Evolutionary conservation across 2,888 invertebrate species (phyloP).

Genomic region (Tineola bisselliella): DNA sequence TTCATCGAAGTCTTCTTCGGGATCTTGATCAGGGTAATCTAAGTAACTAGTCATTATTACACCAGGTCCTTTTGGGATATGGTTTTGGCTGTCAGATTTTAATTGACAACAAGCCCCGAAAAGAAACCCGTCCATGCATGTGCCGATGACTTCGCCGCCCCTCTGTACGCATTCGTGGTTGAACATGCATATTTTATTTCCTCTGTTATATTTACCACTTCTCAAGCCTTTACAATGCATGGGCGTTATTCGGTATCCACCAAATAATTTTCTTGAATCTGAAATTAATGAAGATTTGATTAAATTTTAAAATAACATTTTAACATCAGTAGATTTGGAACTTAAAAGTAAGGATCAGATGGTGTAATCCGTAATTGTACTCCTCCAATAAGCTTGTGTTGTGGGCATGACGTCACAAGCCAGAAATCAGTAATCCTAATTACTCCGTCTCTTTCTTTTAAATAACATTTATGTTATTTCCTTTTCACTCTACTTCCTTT

Average conservation of each 20-base stretch:
- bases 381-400: no score
- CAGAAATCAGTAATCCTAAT: no score
- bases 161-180: constrained; percentile 87
- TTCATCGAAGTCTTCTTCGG: constrained; percentile 45
- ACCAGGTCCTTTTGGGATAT: constrained; percentile 60
- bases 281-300: constrained; percentile 20
- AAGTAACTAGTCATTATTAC: constrained; percentile 58
- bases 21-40: constrained; percentile 51
- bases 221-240: constrained; percentile 79
- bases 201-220: constrained; percentile 70
- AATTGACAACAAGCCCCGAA: constrained; percentile 92
- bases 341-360: no score
- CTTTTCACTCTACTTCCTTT: no score
- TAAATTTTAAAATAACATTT: no score
- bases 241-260: constrained; percentile 87
- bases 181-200: constrained; percentile 90
- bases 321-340: no score
- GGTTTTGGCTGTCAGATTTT: constrained; percentile 53
- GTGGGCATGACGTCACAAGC: no score
- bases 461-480: no score
- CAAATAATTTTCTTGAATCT: constrained; percentile 77
- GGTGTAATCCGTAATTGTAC: no score
- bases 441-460: no score
- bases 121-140: constrained; percentile 92
- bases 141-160: constrained; percentile 85